phyloP scores from a whole-genome alignment of 1,140 invertebrate genomes.

The Drosophila arizonae region DNA sequence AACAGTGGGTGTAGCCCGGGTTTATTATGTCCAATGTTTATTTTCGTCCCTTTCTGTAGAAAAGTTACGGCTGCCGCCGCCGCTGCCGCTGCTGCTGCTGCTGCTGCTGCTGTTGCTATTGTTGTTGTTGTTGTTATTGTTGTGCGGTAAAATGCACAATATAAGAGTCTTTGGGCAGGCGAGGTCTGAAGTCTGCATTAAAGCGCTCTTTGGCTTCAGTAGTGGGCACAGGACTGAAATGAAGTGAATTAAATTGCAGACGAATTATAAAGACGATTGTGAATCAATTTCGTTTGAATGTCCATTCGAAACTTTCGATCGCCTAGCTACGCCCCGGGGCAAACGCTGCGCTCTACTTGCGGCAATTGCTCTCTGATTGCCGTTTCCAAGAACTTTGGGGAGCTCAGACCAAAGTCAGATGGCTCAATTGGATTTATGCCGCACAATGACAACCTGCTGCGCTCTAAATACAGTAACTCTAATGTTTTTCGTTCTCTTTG shows the following conservation, averaged over 20 bases:
- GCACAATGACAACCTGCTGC: too few species aligned
- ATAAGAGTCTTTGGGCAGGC: neutral
- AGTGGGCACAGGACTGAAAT: neutral
- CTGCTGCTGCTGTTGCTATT: neutral
- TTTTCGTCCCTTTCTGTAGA: constrained; percentile 29
- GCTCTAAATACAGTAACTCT: neutral
- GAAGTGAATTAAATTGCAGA: too few species aligned
- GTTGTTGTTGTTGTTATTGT: constrained; percentile 11
- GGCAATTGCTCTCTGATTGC: too few species aligned
- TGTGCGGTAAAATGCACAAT: constrained; percentile 23
- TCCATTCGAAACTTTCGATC: too few species aligned
- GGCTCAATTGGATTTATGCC: neutral
- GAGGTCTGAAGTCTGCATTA: constrained; percentile 15
- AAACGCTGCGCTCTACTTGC: too few species aligned
- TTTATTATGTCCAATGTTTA: constrained; percentile 43
- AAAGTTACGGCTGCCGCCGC: neutral
- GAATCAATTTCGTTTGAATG: too few species aligned
- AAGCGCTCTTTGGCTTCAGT: neutral
- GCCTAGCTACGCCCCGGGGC: too few species aligned
- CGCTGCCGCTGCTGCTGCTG: neutral
- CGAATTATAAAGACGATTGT: too few species aligned
- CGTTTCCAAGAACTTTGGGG: too few species aligned
- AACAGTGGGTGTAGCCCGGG: constrained; percentile 12
- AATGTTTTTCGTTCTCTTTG: constrained; percentile 3
- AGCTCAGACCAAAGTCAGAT: too few species aligned